Conservation (phyloP, 2,113 vertebrate genomes). For the Lutjanus erythropterus region DNA sequence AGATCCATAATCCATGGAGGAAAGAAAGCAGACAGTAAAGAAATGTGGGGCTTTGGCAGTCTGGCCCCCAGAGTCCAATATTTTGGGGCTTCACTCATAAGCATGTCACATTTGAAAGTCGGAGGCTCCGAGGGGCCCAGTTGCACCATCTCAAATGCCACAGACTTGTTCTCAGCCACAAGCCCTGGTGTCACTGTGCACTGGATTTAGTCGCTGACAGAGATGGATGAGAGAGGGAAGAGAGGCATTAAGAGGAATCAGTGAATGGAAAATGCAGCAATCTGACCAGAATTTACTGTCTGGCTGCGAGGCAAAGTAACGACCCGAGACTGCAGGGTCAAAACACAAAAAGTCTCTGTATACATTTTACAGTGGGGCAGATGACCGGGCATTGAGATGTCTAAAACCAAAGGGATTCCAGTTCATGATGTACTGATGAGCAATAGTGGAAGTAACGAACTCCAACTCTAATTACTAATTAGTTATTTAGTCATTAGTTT, state of each 20-base stretch:
- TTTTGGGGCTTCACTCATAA: constrained; percentile 67
- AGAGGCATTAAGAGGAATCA: constrained; percentile 78
- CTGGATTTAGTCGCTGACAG: constrained; percentile 77
- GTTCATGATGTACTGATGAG: background rate
- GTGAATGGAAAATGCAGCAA: constrained; percentile 71
- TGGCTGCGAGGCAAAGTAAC: constrained; percentile 53
- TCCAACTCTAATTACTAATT: too few relatives aligned
- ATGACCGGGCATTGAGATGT: background rate
- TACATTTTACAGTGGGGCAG: constrained; percentile 11
- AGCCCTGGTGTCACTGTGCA: constrained; percentile 72
- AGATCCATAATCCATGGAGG: constrained; percentile 58
- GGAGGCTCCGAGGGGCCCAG: constrained; percentile 62
- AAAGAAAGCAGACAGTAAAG: constrained; percentile 57
- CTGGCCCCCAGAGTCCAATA: constrained; percentile 53
- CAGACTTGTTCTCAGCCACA: constrained; percentile 78
- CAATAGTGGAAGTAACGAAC: too few relatives aligned
- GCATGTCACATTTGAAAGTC: constrained; percentile 74
- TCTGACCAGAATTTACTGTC: constrained; percentile 70
- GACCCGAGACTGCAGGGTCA: constrained; percentile 35
- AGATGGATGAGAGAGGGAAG: constrained; percentile 79
- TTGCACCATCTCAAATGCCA: constrained; percentile 78
- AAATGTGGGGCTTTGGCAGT: constrained; percentile 61
- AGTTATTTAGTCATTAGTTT: too few relatives aligned
- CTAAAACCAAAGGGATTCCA: background rate
- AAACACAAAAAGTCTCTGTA: constrained; percentile 20